These are phyloP conservation scores for Peromyscus eremicus DNA, from an alignment of 2,797 vertebrate species.

Conservation along the genomic window DNA sequence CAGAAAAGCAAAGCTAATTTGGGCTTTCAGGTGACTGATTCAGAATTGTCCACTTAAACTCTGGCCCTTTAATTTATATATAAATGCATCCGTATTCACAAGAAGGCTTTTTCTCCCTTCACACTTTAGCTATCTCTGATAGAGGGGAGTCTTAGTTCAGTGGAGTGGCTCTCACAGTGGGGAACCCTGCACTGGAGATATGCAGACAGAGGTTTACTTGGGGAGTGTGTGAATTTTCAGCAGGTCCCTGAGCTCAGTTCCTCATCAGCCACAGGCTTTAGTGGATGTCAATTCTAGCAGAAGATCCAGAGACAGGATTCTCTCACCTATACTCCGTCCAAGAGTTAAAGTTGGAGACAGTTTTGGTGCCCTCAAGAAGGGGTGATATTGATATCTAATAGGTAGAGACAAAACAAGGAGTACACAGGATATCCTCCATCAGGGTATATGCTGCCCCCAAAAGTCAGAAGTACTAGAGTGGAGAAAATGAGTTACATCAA, in stretches of 20 bases:
- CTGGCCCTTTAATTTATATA: slow-evolving; percentile 65
- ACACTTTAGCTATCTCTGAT: neutral
- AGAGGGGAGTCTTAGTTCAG: neutral
- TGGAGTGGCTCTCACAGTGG: neutral
- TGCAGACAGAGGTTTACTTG: neutral
- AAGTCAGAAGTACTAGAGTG: neutral
- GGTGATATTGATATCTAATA: neutral
- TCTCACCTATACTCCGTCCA: neutral
- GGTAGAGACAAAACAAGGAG: neutral
- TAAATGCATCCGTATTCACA: neutral
- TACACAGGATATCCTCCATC: neutral
- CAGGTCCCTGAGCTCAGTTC: neutral
- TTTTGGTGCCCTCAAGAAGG: neutral
- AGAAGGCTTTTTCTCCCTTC: neutral
- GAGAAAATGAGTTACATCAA: neutral
- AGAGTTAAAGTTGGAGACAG: neutral
- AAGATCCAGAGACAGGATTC: neutral
- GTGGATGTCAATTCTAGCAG: neutral
- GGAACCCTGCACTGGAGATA: neutral
- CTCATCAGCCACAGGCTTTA: neutral
- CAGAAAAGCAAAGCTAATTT: slow-evolving; percentile 75
- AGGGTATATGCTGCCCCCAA: no score
- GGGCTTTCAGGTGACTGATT: slow-evolving; percentile 67
- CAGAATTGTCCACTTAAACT: slow-evolving; percentile 76
- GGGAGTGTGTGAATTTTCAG: neutral